Conservation (phyloP, 2,888 invertebrate species). For the Bedellia somnulentella region DNA sequence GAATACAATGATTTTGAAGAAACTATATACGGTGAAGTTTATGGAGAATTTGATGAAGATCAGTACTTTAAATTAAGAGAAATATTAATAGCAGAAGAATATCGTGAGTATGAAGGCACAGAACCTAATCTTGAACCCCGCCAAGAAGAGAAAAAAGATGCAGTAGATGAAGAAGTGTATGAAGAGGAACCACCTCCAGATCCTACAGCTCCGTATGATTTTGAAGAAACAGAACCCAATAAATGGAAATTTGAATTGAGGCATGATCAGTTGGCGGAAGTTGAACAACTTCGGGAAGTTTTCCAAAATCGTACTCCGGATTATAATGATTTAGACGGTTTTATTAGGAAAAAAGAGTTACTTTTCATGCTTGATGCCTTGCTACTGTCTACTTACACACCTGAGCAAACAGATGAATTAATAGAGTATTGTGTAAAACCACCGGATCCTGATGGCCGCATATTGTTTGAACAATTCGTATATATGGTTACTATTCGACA, state of each 20-base stretch:
- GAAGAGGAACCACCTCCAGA: conserved; percentile 40
- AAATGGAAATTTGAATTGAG: conserved; percentile 31
- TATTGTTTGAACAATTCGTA: conserved; percentile 35
- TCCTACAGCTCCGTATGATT: conserved; percentile 36
- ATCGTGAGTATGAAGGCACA: conserved; percentile 14
- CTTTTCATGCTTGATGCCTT: conserved; percentile 39
- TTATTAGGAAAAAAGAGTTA: conserved; percentile 39
- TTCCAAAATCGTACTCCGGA: conserved; percentile 45
- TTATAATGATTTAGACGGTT: conserved; percentile 34
- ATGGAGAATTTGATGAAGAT: conserved; percentile 14
- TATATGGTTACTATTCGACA: conserved; percentile 42
- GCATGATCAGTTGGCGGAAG: conserved; percentile 40
- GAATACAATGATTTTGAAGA: too few species aligned
- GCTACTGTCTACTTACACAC: conserved; percentile 34
- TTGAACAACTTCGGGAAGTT: conserved; percentile 38
- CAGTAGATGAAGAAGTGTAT: conserved; percentile 18
- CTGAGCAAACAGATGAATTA: conserved; percentile 38
- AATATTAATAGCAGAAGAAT: conserved; percentile 8
- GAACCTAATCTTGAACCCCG: conserved; percentile 10
- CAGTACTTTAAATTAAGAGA: conserved; percentile 7
- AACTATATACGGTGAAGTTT: neutral
- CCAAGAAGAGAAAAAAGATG: conserved; percentile 10
- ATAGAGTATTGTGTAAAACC: conserved; percentile 36
- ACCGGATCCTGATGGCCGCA: conserved; percentile 35
- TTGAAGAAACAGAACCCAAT: conserved; percentile 37